phyloP scores from a whole-genome alignment of 2,113 vertebrate genomes.

The Prinia subflava region DNA sequence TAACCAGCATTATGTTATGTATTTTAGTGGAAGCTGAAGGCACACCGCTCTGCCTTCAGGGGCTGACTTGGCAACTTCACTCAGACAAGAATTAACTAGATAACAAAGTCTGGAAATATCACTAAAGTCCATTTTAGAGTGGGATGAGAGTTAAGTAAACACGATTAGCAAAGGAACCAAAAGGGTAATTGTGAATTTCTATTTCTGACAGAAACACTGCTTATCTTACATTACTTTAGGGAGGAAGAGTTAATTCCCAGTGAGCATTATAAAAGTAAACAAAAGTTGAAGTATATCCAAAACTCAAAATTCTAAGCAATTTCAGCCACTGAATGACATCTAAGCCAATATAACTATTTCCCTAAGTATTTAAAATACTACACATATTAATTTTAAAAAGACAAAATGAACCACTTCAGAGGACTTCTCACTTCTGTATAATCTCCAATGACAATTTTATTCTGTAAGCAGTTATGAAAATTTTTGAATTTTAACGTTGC shows the following conservation, averaged over 20 bases:
- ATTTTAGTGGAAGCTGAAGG: neutral
- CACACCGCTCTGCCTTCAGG: neutral
- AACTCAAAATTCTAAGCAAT: neutral
- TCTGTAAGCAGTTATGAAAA: neutral
- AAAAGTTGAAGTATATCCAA: neutral
- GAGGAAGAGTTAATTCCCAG: conserved; percentile 18
- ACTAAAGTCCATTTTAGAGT: neutral
- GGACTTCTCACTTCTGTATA: neutral
- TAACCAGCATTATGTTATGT: neutral
- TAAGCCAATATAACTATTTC: neutral
- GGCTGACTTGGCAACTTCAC: neutral
- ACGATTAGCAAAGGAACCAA: neutral
- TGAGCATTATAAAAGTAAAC: conserved; percentile 14
- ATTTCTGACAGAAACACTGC: neutral
- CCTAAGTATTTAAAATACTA: neutral
- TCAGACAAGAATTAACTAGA: conserved; percentile 15
- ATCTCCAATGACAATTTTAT: neutral
- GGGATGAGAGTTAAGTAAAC: conserved; percentile 21
- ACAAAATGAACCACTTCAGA: neutral
- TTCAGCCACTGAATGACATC: neutral
- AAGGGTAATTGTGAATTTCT: neutral
- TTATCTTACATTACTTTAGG: neutral
- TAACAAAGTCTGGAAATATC: neutral
- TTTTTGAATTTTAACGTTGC: neutral
- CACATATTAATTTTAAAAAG: neutral